A percentile compares a stretch with the other conserved stretches of the same genome.
phyloP scores from a whole-genome alignment of 2,888 invertebrate genomes.

The Brenthis hecate region DNA sequence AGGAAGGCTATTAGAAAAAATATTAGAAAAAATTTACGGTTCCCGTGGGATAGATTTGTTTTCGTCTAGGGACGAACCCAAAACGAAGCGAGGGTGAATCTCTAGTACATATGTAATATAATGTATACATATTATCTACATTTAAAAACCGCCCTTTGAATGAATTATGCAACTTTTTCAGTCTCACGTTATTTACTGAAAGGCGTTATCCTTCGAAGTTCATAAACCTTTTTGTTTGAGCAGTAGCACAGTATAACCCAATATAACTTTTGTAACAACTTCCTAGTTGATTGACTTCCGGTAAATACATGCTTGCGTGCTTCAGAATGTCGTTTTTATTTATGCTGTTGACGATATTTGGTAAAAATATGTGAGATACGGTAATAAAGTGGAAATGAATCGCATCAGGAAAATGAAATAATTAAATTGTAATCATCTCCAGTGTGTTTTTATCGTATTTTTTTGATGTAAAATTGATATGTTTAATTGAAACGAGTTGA shows the following conservation, averaged over 20 bases:
- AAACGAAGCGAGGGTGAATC: no score
- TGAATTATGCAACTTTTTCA: conserved; percentile 11
- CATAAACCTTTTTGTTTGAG: conserved; percentile 35
- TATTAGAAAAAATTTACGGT: no score
- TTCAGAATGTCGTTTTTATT: conserved; percentile 6
- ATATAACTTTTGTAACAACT: conserved; percentile 38
- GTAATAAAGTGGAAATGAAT: background rate
- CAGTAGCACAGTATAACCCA: conserved; percentile 24
- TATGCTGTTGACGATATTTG: conserved; percentile 3
- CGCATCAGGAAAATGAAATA: background rate
- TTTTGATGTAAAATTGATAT: no score
- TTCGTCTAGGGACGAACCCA: no score
- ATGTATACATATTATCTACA: background rate
- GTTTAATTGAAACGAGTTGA: no score
- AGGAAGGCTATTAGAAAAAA: no score
- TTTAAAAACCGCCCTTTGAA: no score
- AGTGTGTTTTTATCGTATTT: no score
- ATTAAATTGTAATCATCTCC: background rate
- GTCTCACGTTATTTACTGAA: conserved; percentile 44
- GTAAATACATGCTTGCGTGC: conserved; percentile 15
- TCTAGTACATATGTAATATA: background rate
- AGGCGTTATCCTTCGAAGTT: conserved; percentile 55
- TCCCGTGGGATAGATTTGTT: no score
- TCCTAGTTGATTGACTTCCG: conserved; percentile 45
- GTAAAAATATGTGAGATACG: conserved; percentile 14